phyloP scores from a whole-genome alignment of 2,113 vertebrate genomes.

The Ammodytes dubius region DNA sequence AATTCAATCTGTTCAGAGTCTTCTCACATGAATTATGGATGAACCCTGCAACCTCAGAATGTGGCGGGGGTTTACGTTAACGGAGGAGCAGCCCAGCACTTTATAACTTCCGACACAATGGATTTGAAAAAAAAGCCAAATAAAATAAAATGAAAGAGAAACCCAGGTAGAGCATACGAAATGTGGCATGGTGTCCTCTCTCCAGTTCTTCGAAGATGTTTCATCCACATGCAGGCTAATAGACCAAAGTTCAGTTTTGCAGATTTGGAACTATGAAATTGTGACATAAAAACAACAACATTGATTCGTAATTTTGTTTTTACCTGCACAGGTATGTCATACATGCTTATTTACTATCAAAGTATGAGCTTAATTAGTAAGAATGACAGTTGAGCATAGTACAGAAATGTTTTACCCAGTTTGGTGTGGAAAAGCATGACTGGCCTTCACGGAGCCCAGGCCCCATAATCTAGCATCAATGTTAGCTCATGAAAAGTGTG shows the following conservation, averaged over 20 bases:
- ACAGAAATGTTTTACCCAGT: neutral
- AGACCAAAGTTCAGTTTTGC: neutral
- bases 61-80: slow-evolving; percentile 55
- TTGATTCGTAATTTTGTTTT: neutral
- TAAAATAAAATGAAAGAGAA: neutral
- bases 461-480: neutral
- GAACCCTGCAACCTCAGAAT: slow-evolving; percentile 49
- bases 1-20: slow-evolving; percentile 72
- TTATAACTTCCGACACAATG: slow-evolving; percentile 18
- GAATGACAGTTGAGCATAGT: neutral
- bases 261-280: neutral
- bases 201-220: too few species aligned
- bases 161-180: neutral
- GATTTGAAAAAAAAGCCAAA: slow-evolving; percentile 27
- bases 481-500: too few species aligned
- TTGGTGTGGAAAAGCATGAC: neutral
- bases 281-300: neutral
- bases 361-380: neutral
- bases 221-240: neutral
- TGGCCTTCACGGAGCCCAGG: neutral
- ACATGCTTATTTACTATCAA: neutral
- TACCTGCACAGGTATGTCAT: neutral
- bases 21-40: slow-evolving; percentile 71
- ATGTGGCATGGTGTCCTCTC: neutral
- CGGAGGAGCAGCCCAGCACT: slow-evolving; percentile 35